Percentiles rank a stretch among this genome's conserved stretches.
Evolutionary conservation across 2,888 invertebrate species (phyloP).

Genomic region (Polyommatus iphigenia): DNA sequence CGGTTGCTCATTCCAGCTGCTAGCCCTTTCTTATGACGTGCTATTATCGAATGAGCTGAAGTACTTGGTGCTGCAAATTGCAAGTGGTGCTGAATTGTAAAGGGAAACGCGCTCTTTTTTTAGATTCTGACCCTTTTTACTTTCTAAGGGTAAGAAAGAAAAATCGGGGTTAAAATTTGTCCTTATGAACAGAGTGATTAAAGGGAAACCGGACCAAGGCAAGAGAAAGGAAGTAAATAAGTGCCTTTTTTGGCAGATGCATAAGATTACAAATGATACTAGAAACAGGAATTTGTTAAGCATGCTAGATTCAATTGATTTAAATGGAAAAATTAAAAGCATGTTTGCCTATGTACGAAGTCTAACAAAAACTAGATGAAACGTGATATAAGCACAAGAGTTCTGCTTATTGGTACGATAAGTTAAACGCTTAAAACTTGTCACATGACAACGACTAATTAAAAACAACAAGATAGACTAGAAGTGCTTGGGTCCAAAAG

Average conservation of each 20-base stretch:
- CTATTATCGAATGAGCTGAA: not conserved
- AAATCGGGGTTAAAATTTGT: not conserved
- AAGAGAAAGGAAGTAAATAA: not conserved
- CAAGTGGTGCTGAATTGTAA: not conserved
- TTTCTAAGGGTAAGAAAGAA: too few relatives aligned
- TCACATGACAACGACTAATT: not conserved
- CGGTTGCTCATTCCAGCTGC: constrained; percentile 16
- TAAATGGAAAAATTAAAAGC: not conserved
- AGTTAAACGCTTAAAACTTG: not conserved
- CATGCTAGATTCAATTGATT: not conserved
- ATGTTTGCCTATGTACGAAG: not conserved
- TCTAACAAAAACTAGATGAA: constrained; percentile 2
- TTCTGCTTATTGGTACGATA: not conserved
- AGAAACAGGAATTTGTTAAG: not conserved
- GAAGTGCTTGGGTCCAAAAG: not conserved
- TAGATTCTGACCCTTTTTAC: too few relatives aligned
- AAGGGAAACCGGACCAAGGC: not conserved
- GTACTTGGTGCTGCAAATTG: not conserved
- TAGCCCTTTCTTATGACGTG: not conserved
- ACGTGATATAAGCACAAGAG: not conserved
- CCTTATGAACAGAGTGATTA: not conserved
- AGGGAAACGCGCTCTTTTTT: not conserved
- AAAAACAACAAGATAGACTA: not conserved
- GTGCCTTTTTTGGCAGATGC: not conserved
- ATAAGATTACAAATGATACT: too few relatives aligned